A percentile compares a stretch with the other conserved stretches of the same genome.
These are phyloP conservation scores for Rhagologus leucostigma DNA, from an alignment of 2,113 vertebrate species.

Conservation along the genomic window DNA sequence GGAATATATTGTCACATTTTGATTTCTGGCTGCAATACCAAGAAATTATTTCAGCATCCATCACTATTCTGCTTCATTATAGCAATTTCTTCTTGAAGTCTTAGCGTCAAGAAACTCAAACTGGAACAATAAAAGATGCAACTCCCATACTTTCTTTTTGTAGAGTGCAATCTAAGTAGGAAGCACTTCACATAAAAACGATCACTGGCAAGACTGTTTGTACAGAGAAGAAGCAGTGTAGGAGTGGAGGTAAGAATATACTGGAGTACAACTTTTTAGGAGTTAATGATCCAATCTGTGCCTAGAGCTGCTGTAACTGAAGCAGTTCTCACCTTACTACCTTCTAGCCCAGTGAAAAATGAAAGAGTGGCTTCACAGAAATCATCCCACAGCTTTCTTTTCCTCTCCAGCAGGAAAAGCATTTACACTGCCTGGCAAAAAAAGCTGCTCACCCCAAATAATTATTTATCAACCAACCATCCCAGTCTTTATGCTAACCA, in stretches of 20 bases:
- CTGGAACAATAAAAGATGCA: not conserved
- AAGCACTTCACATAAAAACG: not conserved
- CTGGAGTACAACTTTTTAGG: too few species aligned
- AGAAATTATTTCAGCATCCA: not conserved
- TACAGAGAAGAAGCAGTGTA: too few species aligned
- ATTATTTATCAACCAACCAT: not conserved
- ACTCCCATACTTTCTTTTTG: not conserved
- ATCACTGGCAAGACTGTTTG: not conserved
- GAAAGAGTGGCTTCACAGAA: not conserved
- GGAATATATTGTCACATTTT: not conserved
- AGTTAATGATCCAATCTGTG: too few species aligned
- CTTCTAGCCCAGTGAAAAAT: not conserved
- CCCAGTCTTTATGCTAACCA: not conserved
- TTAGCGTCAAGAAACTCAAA: not conserved
- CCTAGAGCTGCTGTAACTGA: not conserved
- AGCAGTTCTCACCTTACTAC: not conserved
- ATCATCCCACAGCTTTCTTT: not conserved
- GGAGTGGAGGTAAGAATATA: too few species aligned
- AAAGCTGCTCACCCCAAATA: not conserved
- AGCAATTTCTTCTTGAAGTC: not conserved
- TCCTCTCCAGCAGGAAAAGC: not conserved
- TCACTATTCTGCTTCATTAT: not conserved
- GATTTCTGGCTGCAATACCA: not conserved
- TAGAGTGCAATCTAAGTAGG: not conserved
- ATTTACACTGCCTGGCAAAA: not conserved